Percentiles rank a stretch among this genome's conserved stretches.
phyloP scores from a whole-genome alignment of 1,140 invertebrate genomes.

The Microplitis demolitor region DNA sequence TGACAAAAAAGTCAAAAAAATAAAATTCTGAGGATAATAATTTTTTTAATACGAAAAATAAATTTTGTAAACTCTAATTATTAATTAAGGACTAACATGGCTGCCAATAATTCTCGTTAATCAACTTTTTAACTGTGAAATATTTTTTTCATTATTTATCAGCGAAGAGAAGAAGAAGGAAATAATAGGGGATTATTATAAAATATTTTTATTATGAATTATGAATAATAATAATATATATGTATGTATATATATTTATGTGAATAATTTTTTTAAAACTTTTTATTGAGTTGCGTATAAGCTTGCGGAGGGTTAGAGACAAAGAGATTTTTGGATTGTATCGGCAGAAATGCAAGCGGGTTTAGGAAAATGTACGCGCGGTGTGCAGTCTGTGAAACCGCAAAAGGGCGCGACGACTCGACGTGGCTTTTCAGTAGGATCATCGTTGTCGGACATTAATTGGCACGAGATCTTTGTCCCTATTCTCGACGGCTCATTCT shows the following conservation, averaged over 20 bases:
- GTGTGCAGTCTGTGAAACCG: conserved; percentile 1
- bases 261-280: too few species aligned
- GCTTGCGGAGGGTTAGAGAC: too few species aligned
- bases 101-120: conserved; percentile 2
- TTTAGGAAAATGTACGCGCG: not conserved
- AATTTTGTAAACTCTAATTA: not conserved
- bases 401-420: conserved; percentile 18
- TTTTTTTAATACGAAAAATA: not conserved
- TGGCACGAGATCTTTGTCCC: conserved; percentile 31
- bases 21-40: not conserved
- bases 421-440: conserved; percentile 2
- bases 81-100: not conserved
- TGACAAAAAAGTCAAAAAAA: not conserved
- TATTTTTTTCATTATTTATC: not conserved
- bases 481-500: not conserved
- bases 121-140: not conserved
- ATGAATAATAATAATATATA: too few species aligned
- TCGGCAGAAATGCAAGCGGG: not conserved
- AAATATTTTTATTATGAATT: too few species aligned
- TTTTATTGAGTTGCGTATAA: too few species aligned
- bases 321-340: too few species aligned
- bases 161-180: not conserved
- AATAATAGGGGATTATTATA: too few species aligned
- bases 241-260: too few species aligned
- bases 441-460: conserved; percentile 32